These are phyloP conservation scores for Cyprinella venusta DNA, from an alignment of 2,797 vertebrate species.

Conservation along the genomic window DNA sequence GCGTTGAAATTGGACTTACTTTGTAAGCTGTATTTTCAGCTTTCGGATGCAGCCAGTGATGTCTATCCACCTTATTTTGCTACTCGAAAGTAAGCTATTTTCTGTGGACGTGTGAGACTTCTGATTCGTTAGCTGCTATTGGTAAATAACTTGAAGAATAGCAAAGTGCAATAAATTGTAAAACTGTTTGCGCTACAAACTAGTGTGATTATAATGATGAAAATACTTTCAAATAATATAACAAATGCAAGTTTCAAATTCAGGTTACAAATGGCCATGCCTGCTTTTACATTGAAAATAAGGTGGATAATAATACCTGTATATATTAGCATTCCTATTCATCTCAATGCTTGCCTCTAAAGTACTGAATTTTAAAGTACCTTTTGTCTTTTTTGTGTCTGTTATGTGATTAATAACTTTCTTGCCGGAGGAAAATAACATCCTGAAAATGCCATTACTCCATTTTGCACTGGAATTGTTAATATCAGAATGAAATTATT, in stretches of 20 bases:
- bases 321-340: not conserved
- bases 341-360: not conserved
- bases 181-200: not conserved
- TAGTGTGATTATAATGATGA: not conserved
- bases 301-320: not conserved
- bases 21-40: not conserved
- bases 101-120: not conserved
- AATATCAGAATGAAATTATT: not conserved
- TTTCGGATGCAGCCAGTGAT: not conserved
- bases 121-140: not conserved
- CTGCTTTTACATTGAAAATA: not conserved
- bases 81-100: not conserved
- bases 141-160: not conserved
- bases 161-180: not conserved
- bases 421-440: not conserved
- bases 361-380: too few relatives aligned
- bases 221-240: not conserved
- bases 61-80: not conserved
- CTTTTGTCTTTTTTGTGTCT: not conserved
- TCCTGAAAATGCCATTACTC: not conserved
- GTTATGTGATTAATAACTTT: not conserved
- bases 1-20: not conserved
- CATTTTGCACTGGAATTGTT: not conserved
- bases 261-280: not conserved
- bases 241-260: too few relatives aligned